phyloP scores from a whole-genome alignment of 2,888 invertebrate genomes.

The Campoplex nolae region DNA sequence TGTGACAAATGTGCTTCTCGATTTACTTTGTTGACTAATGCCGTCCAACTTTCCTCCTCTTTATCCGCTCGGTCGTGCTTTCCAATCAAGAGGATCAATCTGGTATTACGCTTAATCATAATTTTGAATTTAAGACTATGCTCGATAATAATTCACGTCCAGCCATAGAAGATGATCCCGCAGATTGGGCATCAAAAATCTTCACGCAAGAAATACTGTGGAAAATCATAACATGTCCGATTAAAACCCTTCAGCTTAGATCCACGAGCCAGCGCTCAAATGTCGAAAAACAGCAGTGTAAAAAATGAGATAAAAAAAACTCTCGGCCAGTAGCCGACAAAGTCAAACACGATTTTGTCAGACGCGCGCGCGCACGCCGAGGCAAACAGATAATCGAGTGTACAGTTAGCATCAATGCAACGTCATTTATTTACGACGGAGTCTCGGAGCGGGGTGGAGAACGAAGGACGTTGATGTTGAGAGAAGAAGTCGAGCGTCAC shows the following conservation, averaged over 20 bases:
- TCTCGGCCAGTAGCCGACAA: constrained; percentile 57
- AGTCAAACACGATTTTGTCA: constrained; percentile 55
- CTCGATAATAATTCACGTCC: neutral
- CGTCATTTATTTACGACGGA: constrained; percentile 64
- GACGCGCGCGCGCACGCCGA: constrained; percentile 38
- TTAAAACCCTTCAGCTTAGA: neutral
- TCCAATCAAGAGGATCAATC: constrained; percentile 4
- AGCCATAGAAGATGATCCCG: neutral
- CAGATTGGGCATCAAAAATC: neutral
- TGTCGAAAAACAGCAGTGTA: neutral
- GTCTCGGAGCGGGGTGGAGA: constrained; percentile 27
- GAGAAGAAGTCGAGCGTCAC: constrained; percentile 47
- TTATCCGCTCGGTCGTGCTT: neutral
- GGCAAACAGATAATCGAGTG: constrained; percentile 63
- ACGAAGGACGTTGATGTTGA: constrained; percentile 29
- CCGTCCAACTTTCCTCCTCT: constrained; percentile 5
- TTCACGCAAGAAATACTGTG: neutral
- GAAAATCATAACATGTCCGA: neutral
- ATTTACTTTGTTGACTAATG: constrained; percentile 58
- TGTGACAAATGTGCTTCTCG: constrained; percentile 59
- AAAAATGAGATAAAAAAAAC: constrained; percentile 23
- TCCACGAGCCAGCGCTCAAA: neutral
- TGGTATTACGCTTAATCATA: neutral
- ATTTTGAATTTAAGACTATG: neutral
- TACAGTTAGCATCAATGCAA: constrained; percentile 63